These are phyloP conservation scores for Rhabditophanes sp. DNA, from an alignment of 2,888 invertebrate genomes.

Conservation along the genomic window DNA sequence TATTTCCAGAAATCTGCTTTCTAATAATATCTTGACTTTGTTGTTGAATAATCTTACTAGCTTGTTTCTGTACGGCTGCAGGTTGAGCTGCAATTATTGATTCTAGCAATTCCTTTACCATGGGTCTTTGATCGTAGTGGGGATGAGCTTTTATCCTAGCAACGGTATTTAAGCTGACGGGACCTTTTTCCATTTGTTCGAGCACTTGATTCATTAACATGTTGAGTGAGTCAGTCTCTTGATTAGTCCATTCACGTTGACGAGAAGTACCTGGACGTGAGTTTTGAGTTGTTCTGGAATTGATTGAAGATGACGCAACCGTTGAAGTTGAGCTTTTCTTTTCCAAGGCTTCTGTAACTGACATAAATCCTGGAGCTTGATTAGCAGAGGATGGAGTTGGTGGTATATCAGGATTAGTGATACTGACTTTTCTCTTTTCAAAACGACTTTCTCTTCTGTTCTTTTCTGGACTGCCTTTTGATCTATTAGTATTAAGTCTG, in stretches of 20 bases:
- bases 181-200: constrained; percentile 42
- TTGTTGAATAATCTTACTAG: constrained; percentile 31
- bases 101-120: constrained; percentile 37
- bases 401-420: too few species aligned
- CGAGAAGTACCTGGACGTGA: too few species aligned
- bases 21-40: constrained; percentile 11
- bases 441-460: constrained; percentile 4
- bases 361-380: too few species aligned
- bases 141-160: constrained; percentile 39
- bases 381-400: too few species aligned
- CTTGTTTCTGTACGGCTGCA: constrained; percentile 29
- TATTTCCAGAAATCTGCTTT: constrained; percentile 9
- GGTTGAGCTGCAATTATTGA: constrained; percentile 35
- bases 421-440: constrained; percentile 2
- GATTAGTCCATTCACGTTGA: too few species aligned
- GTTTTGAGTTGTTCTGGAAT: too few species aligned
- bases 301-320: too few species aligned
- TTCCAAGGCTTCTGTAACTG: too few species aligned
- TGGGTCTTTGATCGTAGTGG: constrained; percentile 35
- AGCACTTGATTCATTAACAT: constrained; percentile 16
- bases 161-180: constrained; percentile 37
- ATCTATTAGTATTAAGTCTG: constrained; percentile 16
- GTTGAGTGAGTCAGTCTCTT: too few species aligned
- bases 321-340: too few species aligned
- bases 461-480: constrained; percentile 12